These are phyloP conservation scores for Xestia xanthographa DNA, from an alignment of 2,888 invertebrate species.

Conservation along the genomic window DNA sequence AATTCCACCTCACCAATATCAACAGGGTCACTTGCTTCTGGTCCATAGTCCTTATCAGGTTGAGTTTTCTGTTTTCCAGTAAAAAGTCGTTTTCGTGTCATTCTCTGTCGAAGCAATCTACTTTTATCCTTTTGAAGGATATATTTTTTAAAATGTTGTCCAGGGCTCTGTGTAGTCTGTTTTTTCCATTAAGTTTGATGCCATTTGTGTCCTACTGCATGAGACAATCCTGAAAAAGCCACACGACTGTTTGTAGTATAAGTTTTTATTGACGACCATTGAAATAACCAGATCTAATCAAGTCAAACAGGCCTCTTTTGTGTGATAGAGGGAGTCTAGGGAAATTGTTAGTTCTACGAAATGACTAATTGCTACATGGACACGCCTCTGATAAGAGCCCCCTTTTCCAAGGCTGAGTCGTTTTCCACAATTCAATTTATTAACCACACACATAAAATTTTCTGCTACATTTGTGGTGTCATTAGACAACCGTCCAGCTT, in stretches of 20 bases:
- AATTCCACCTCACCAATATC: background rate
- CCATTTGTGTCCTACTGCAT: too few relatives aligned
- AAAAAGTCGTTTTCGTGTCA: background rate
- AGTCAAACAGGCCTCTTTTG: too few relatives aligned
- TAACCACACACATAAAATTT: too few relatives aligned
- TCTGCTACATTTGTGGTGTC: too few relatives aligned
- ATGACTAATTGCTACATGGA: too few relatives aligned
- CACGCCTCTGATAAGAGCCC: too few relatives aligned
- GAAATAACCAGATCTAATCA: background rate
- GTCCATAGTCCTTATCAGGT: background rate
- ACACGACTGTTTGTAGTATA: background rate
- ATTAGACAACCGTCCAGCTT: too few relatives aligned
- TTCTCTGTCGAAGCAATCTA: background rate
- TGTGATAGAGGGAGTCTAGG: too few relatives aligned
- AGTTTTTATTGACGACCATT: constrained; percentile 8
- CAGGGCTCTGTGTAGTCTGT: background rate
- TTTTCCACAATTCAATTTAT: too few relatives aligned
- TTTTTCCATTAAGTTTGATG: background rate
- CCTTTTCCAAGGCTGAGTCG: too few relatives aligned
- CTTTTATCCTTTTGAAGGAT: background rate
- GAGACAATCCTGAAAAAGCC: too few relatives aligned
- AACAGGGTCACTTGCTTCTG: background rate
- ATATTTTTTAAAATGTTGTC: background rate
- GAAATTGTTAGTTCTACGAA: too few relatives aligned
- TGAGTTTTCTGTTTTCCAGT: background rate